A percentile compares a stretch with the other conserved stretches of the same genome.
These are phyloP conservation scores for Marisa cornuarietis DNA, from an alignment of 1,140 invertebrate genomes.

Conservation along the genomic window DNA sequence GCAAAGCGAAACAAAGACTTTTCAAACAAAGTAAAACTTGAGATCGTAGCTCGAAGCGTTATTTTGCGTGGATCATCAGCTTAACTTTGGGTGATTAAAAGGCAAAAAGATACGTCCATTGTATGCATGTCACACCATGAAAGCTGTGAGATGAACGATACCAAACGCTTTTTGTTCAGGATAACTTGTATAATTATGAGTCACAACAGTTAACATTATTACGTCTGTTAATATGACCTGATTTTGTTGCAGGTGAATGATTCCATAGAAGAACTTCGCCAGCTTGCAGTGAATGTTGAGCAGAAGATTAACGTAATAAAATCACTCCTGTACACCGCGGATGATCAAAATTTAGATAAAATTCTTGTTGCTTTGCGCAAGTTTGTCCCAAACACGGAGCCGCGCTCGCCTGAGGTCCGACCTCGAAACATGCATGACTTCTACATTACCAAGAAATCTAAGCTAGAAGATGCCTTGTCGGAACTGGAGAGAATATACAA, in stretches of 20 bases:
- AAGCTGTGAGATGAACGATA: too few relatives aligned
- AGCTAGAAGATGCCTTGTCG: constrained; percentile 52
- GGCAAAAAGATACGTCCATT: too few relatives aligned
- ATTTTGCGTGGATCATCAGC: too few relatives aligned
- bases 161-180: too few relatives aligned
- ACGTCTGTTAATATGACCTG: too few relatives aligned
- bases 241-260: constrained; percentile 33
- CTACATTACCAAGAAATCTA: constrained; percentile 45
- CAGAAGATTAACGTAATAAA: constrained; percentile 52
- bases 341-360: constrained; percentile 54
- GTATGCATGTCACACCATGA: too few relatives aligned
- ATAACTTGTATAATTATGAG: too few relatives aligned
- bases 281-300: constrained; percentile 55
- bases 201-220: too few relatives aligned
- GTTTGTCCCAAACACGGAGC: constrained; percentile 44
- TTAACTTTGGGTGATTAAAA: too few relatives aligned
- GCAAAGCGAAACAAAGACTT: too few relatives aligned
- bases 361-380: constrained; percentile 52
- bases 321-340: constrained; percentile 48
- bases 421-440: constrained; percentile 34
- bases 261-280: constrained; percentile 56
- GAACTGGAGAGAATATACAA: constrained; percentile 58
- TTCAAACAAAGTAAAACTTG: too few relatives aligned
- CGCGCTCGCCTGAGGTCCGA: constrained; percentile 33
- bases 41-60: too few relatives aligned